Percentiles rank a stretch among this genome's conserved stretches.
These are phyloP conservation scores for Benitochromis conjunctus DNA, from an alignment of 2,113 vertebrate genomes.

Conservation along the genomic window DNA sequence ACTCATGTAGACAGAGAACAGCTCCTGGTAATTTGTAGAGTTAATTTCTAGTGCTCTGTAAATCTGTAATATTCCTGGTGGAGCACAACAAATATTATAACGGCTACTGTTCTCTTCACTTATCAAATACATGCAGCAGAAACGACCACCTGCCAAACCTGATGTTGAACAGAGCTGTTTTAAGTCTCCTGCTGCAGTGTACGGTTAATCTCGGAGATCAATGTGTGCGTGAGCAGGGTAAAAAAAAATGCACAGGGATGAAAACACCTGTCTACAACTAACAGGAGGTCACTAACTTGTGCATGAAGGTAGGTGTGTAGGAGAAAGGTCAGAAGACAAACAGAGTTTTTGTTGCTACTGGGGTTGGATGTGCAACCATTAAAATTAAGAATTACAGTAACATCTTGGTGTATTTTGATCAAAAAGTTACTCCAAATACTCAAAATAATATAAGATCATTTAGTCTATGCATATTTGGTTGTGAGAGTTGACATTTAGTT, in stretches of 20 bases:
- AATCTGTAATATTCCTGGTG: background rate
- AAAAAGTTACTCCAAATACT: background rate
- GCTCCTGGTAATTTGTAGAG: background rate
- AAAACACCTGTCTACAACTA: background rate
- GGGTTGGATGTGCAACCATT: background rate
- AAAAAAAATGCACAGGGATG: background rate
- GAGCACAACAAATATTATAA: background rate
- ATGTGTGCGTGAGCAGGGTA: background rate
- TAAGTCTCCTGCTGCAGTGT: background rate
- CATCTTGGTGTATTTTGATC: background rate
- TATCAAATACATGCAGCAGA: background rate
- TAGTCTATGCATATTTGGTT: background rate
- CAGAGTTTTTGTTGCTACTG: background rate
- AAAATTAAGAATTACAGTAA: background rate
- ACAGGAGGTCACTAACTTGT: background rate
- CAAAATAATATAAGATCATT: background rate
- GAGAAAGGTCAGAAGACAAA: background rate
- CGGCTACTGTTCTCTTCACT: background rate
- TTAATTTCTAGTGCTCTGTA: background rate
- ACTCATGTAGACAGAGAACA: background rate
- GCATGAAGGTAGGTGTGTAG: background rate
- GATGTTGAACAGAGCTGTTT: background rate
- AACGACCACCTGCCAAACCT: background rate
- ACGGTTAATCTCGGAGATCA: background rate
- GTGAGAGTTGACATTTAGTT: too few species aligned